phyloP scores from a whole-genome alignment of 2,797 vertebrate genomes.

The Nothura maculosa region DNA sequence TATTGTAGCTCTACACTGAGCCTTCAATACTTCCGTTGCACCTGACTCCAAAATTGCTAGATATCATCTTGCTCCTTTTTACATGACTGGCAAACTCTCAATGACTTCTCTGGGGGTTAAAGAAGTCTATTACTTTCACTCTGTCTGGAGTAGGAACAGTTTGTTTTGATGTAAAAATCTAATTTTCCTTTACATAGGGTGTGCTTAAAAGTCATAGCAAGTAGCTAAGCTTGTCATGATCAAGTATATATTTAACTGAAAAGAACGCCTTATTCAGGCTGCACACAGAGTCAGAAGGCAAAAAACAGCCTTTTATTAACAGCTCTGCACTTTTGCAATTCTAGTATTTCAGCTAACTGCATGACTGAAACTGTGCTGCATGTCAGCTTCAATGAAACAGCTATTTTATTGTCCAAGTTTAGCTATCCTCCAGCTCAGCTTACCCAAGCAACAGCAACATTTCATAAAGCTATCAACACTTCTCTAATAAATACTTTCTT shows the following conservation, averaged over 20 bases:
- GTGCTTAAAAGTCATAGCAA: constrained; percentile 24
- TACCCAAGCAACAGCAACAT: constrained; percentile 31
- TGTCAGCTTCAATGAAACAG: constrained; percentile 33
- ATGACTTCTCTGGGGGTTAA: not conserved
- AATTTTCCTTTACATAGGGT: not conserved
- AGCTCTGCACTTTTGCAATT: constrained; percentile 9
- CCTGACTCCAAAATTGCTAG: not conserved
- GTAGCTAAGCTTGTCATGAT: not conserved
- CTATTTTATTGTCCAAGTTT: constrained; percentile 34
- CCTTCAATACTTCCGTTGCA: not conserved
- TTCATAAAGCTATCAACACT: constrained; percentile 51
- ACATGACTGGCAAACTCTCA: not conserved
- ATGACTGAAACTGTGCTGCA: not conserved
- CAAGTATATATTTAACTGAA: not conserved
- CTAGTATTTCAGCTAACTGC: not conserved
- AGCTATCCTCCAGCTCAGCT: constrained; percentile 32
- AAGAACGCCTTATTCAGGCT: not conserved
- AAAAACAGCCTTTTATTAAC: constrained; percentile 32
- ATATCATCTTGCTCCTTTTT: not conserved
- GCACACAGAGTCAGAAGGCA: not conserved
- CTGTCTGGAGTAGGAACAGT: not conserved
- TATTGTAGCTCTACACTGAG: not conserved
- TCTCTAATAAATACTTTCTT: constrained; percentile 25
- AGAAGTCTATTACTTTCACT: not conserved
- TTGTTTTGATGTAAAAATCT: constrained; percentile 30